Evolutionary conservation across 2,888 invertebrate genomes (phyloP), one percentile per base, ranked within the genome.

Genomic region (Blastobasis adustella): DNA sequence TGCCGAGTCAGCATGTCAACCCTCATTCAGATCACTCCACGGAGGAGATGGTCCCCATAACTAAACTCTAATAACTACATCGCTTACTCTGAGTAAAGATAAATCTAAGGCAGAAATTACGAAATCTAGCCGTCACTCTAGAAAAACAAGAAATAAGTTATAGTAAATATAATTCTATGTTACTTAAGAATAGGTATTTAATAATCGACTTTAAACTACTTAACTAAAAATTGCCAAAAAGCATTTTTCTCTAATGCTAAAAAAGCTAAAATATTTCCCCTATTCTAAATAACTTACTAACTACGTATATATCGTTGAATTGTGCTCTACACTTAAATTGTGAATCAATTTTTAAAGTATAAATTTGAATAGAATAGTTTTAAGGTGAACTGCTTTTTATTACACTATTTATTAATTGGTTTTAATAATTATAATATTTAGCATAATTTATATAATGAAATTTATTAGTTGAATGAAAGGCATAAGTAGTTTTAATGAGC

Each of bases 31-130:
- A 81, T 74, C 85, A 76, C 77, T 81, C 82, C 79, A 57, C 44
- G 49, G 53, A 69, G 76, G 85, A 87, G 82, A 75, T 87, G 87
- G 87, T 87, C 87, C 87, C 87, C 81, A 62, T 82, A 82, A 76
- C 71, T 67, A 71, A 73, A 71, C 73, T 65, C 58, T 67, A 61
- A 74, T 77, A 59, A 61, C 73, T 79, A 79, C 67, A 53, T 72
- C 57, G 70, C 78, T 79, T 79, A 79, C 57, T 54, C 54, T 58
- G 58, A 57, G 66, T 76, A 75, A 76, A 62, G 60, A 64, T 66
- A 50, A 57, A 58, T 63, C 81, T 85, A 84, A 78, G 78, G 79
- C 82, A 76, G 73, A 55, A 76, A 72, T 82, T 71, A 75, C 71
- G 66, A 77, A 79, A 71, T 71, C 82, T 86, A 84, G 82, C 78